Evolutionary conservation across 2,888 invertebrate genomes (phyloP), one percentile per base, ranked within the genome.

Genomic region (Oegoconia quadripuncta): DNA sequence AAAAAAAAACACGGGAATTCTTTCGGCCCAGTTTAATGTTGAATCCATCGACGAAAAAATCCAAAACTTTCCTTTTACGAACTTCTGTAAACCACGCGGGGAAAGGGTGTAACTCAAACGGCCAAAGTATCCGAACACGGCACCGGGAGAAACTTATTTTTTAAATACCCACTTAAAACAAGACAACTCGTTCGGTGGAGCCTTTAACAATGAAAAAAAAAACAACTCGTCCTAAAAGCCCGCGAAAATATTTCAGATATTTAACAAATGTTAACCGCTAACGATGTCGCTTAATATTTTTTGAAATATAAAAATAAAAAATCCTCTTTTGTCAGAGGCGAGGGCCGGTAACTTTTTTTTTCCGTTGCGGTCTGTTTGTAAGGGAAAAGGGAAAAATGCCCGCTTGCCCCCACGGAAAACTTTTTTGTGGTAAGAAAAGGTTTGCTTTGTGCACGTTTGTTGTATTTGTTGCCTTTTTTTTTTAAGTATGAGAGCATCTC

Each of bases 341-440:
- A 61, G 69, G 60, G 69, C 60, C 56, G 66, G 55, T 55, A 76
- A 80, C 79, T 82, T 81, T 83, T 80, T 74, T 82, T 78, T 70
- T 50, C n/a, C n/a, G 42, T 49, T 81, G 84, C 68, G 86, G 86
- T 82, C 70, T 66, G 82, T 86, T 86, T 86, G 79, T 71, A 66
- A 59, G 67, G 71, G 64, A 62, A 69, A 71, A 70, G 67, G 77
- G 79, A 78, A 84, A 84, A 83, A 83, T 80, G 72, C 72, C 63
- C 70, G 76, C 55, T 72, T 65, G 67, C 67, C 66, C 74, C 63
- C 69, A 62, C 63, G 67, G 66, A 70, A 78, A 84, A 81, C 66
- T 82, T 84, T 82, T 84, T 81, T 86, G 84, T 61, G 86, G 86
- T 81, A 82, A 87, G 84, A 84, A 83, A 80, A 76, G 80, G 82